These are phyloP conservation scores for Malurus cyaneus DNA, from an alignment of 2,113 vertebrate species.

Conservation along the genomic window DNA sequence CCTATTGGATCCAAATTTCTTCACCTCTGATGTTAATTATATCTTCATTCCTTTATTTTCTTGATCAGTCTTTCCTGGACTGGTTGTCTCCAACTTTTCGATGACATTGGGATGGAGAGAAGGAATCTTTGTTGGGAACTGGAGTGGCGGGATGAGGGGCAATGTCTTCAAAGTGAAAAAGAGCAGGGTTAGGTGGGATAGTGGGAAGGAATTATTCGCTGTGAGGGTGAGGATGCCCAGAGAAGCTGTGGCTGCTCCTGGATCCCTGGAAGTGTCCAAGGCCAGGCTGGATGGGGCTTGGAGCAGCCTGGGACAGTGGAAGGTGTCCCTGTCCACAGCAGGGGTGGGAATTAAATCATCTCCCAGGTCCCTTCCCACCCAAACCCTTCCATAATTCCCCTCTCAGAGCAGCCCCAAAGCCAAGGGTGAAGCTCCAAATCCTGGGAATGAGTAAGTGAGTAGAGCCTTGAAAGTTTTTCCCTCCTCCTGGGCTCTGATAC, in stretches of 20 bases:
- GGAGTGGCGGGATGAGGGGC: background rate
- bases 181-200: background rate
- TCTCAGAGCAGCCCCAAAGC: background rate
- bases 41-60: no score
- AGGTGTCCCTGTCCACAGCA: background rate
- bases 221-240: background rate
- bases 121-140: background rate
- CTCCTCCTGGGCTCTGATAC: background rate
- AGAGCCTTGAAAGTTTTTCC: background rate
- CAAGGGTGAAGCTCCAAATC: background rate
- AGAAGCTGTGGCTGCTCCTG: background rate
- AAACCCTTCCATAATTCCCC: background rate
- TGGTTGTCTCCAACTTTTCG: no score
- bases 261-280: background rate
- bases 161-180: background rate
- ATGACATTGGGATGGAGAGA: background rate
- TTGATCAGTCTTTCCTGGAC: no score
- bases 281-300: background rate
- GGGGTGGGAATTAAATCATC: background rate
- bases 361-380: background rate
- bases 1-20: no score
- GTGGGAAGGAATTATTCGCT: background rate
- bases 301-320: accelerated
- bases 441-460: background rate
- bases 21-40: no score